A percentile compares a stretch with the other conserved stretches of the same genome.
phyloP scores from a whole-genome alignment of 2,888 invertebrate genomes.

The Nycteola revayana region DNA sequence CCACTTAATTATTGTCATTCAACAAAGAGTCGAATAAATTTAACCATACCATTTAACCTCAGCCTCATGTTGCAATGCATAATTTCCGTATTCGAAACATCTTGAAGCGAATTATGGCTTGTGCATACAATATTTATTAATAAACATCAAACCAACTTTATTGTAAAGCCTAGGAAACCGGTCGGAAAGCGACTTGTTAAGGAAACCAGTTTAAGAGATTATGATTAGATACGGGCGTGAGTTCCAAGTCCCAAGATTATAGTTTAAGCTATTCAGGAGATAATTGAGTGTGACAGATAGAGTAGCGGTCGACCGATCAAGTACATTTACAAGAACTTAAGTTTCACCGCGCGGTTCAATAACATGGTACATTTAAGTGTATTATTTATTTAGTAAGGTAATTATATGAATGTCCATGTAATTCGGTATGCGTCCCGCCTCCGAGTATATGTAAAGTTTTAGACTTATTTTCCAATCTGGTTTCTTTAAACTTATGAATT shows the following conservation, averaged over 20 bases:
- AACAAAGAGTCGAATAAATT: constrained; percentile 23
- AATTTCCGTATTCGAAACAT: constrained; percentile 21
- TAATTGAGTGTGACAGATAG: constrained; percentile 28
- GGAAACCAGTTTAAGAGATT: constrained; percentile 28
- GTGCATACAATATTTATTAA: too few relatives aligned
- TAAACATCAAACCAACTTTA: constrained; percentile 10
- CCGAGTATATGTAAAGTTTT: too few relatives aligned
- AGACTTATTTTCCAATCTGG: too few relatives aligned
- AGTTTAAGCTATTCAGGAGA: constrained; percentile 16
- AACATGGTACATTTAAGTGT: too few relatives aligned
- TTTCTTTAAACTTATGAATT: too few relatives aligned
- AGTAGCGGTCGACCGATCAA: constrained; percentile 21
- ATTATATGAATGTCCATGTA: too few relatives aligned
- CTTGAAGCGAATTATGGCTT: too few relatives aligned
- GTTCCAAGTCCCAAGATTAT: constrained; percentile 22
- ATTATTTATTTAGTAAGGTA: too few relatives aligned
- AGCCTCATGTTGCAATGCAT: constrained; percentile 11
- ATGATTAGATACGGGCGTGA: constrained; percentile 24
- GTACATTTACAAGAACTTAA: constrained; percentile 9
- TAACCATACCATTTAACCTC: constrained; percentile 27
- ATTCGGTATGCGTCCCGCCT: too few relatives aligned
- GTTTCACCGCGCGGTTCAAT: constrained; percentile 19
- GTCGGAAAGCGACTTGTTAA: constrained; percentile 26
- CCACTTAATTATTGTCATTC: constrained; percentile 26
- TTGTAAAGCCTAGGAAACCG: constrained; percentile 16